Percentiles rank a stretch among this genome's conserved stretches.
Conservation (phyloP, 2,888 invertebrate species). For the Schizaphis graminum region DNA sequence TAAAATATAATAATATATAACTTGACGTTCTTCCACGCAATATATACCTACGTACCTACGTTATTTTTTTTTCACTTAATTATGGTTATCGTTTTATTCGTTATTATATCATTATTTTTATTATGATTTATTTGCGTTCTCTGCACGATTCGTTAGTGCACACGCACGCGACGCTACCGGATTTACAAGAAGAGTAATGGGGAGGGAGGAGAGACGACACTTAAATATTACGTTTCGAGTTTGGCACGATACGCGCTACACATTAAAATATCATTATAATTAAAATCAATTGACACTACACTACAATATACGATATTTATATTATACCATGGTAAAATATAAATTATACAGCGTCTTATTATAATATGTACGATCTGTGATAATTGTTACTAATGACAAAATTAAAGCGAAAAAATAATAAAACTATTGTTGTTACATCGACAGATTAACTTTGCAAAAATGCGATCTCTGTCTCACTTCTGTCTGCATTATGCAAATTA, state of each 20-base stretch:
- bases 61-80: not conserved
- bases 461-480: not conserved
- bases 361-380: not conserved
- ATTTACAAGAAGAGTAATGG: not conserved
- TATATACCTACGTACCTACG: not conserved
- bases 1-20: too few relatives aligned
- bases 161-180: not conserved
- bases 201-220: not conserved
- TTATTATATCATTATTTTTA: not conserved
- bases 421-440: not conserved
- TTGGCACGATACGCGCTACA: not conserved
- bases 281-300: not conserved
- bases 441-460: not conserved
- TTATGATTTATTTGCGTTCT: not conserved
- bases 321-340: not conserved
- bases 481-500: not conserved
- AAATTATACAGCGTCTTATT: not conserved
- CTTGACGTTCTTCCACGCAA: not conserved
- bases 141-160: not conserved
- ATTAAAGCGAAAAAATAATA: not conserved
- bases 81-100: not conserved
- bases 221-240: not conserved
- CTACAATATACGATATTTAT: not conserved
- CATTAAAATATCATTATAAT: not conserved
- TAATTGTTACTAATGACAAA: not conserved